Base-by-base conservation (phyloP, 2,888 invertebrate species). In the Andrena haemorrhoa region DNA sequence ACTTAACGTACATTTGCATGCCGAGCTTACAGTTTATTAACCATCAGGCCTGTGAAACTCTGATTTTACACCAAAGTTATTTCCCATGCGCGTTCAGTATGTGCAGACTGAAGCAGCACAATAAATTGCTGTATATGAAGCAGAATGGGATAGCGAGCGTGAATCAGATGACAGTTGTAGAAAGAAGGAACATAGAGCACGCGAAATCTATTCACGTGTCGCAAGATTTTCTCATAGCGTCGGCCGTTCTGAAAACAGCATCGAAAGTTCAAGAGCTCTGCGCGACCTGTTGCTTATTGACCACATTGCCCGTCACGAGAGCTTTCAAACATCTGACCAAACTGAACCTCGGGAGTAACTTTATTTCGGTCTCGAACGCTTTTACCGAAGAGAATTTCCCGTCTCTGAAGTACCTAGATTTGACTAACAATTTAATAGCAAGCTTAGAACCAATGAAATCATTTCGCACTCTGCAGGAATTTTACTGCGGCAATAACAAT, bases 401-500 rank as follows among this genome's bases (percentile, higher is more conserved):
- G 6, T 33, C 26, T 20, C 76, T 88, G 29, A 73, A 80, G 29
- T 86, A 83, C 31, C 63, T 88, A 2, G 86, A 88, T 63, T 69
- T 88, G 33, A 87, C 82, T 23, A 77, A 89, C 47, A 88, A 88
- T 77, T 75, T 86, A 47, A 82, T 88, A 56, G 77, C 76, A 10
- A 82, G 61, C 7, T 66, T 89, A 49, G 47, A 63, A 68, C 16
- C 80, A 29, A 86, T 88, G 86, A 82, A 83, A 26, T 63, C 70
- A 16, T 84, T 82, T 51, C 31, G 75, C 12, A 86, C 70, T 7
- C 71, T 88, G 23, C 61, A 49, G 20, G 86, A 89, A 77, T 87
- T 88, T 65, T 88, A 89, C 53, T 89, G 86, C 61, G 84, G 75
- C 2, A 86, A 89, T 72, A 88, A 88, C 63, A 10, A 69, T 23